These are phyloP conservation scores for Labeo catla DNA, from an alignment of 2,113 vertebrate genomes.

Conservation along the genomic window DNA sequence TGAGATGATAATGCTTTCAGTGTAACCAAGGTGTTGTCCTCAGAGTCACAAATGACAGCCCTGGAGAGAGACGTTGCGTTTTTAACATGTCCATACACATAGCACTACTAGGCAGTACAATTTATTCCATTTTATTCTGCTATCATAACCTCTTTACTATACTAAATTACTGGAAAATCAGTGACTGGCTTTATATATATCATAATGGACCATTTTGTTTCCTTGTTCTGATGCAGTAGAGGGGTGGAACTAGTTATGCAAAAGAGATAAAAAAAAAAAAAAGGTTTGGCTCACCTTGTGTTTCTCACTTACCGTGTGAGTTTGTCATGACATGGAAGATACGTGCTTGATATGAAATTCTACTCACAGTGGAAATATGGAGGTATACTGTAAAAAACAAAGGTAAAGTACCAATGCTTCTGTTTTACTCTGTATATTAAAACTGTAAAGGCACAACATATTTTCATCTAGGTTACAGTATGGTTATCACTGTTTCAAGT, in stretches of 20 bases:
- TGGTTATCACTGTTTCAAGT: background rate
- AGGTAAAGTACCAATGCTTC: constrained; percentile 20
- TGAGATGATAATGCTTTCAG: background rate
- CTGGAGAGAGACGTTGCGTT: background rate
- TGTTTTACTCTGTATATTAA: background rate
- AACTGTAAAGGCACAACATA: background rate
- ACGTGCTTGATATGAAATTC: background rate
- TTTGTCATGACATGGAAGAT: too few species aligned
- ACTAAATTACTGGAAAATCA: background rate
- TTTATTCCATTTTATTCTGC: background rate
- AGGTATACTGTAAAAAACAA: background rate
- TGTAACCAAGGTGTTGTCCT: background rate
- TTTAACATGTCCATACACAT: too few species aligned
- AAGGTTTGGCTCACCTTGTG: background rate
- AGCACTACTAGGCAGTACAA: too few species aligned
- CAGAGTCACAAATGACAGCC: background rate
- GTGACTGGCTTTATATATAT: background rate
- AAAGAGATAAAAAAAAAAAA: background rate
- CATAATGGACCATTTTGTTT: background rate
- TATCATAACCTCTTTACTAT: background rate
- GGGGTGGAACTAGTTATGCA: background rate
- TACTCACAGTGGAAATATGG: constrained; percentile 34
- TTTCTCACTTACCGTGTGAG: background rate
- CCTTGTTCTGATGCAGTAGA: background rate
- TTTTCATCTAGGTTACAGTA: background rate